These are phyloP conservation scores for Melospiza melodia DNA, from an alignment of 2,113 vertebrate genomes.

Conservation along the genomic window DNA sequence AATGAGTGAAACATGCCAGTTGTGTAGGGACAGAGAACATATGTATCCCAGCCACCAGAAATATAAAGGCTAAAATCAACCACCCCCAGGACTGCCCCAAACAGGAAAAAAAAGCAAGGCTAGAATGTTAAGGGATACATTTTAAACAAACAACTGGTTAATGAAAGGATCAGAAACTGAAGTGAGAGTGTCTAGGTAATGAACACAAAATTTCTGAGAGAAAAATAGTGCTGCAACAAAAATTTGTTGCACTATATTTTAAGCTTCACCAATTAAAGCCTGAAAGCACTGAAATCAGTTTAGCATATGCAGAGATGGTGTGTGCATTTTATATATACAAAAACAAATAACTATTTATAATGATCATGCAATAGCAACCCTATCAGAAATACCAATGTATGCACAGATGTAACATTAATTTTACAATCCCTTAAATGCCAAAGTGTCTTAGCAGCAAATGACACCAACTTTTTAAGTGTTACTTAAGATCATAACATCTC, in stretches of 20 bases:
- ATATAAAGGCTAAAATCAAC: conserved; percentile 24
- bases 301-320: background rate
- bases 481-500: background rate
- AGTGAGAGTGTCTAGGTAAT: background rate
- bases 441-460: background rate
- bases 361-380: background rate
- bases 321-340: background rate
- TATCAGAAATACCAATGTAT: background rate
- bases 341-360: background rate
- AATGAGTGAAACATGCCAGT: conserved; percentile 35
- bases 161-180: background rate
- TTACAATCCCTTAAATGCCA: background rate
- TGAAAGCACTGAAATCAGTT: background rate
- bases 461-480: background rate
- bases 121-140: background rate
- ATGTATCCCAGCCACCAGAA: conserved; percentile 16
- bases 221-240: background rate
- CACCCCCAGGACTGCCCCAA: background rate
- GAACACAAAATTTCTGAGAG: background rate
- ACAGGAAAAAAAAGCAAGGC: background rate
- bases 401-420: background rate
- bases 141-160: background rate
- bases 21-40: background rate
- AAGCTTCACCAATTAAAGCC: background rate
- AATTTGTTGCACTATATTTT: background rate